These are phyloP conservation scores for Nanorana parkeri DNA, from an alignment of 2,113 vertebrate genomes.

Conservation along the genomic window DNA sequence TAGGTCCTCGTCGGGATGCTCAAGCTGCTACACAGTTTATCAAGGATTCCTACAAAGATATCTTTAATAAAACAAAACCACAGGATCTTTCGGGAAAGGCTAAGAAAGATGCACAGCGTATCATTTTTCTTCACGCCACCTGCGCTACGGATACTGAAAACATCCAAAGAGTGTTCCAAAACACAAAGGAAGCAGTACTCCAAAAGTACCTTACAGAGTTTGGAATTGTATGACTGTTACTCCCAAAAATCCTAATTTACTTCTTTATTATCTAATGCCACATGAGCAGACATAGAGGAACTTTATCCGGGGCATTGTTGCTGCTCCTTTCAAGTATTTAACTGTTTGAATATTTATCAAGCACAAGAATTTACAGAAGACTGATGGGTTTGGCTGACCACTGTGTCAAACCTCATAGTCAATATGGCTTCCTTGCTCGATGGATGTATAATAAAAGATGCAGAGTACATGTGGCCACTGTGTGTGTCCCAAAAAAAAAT, in stretches of 20 bases:
- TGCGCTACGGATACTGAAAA: constrained; percentile 91
- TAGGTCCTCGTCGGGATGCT: constrained; percentile 74
- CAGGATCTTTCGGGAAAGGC: constrained; percentile 39
- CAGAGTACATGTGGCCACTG: too few species aligned
- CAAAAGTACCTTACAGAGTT: constrained; percentile 46
- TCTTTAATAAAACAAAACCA: constrained; percentile 51
- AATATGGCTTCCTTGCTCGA: too few species aligned
- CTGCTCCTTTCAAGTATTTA: too few species aligned
- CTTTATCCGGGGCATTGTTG: too few species aligned
- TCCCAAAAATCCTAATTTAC: not conserved
- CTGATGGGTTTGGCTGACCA: too few species aligned
- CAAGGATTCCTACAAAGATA: constrained; percentile 74
- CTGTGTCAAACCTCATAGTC: too few species aligned
- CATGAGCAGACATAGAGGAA: not conserved
- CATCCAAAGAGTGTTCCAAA: constrained; percentile 83
- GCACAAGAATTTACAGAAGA: too few species aligned
- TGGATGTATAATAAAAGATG: too few species aligned
- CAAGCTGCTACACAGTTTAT: constrained; percentile 79
- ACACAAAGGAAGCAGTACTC: constrained; percentile 84
- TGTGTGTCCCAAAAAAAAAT: too few species aligned
- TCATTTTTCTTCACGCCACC: constrained; percentile 81
- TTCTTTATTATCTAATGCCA: not conserved
- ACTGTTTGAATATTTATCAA: too few species aligned
- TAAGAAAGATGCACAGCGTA: accelerated
- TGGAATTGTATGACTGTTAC: constrained; percentile 19